Conservation (phyloP, 1,140 invertebrate species). For the Cherax quadricarinatus region DNA sequence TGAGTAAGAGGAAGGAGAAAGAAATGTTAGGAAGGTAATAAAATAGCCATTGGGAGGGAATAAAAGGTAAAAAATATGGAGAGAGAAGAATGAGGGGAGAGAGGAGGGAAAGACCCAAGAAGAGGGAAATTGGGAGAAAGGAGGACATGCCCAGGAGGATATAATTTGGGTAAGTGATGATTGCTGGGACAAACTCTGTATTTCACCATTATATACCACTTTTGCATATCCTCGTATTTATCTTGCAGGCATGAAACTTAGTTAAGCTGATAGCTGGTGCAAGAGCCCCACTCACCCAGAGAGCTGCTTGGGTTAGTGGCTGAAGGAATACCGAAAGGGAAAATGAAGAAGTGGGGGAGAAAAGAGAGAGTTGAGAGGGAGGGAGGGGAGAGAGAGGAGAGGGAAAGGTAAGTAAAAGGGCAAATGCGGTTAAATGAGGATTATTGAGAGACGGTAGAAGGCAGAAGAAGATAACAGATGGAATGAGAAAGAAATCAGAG, state of each 20-base stretch:
- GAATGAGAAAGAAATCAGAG: no score
- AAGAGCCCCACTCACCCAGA: not conserved
- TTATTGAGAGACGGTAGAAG: no score
- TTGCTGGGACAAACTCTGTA: not conserved
- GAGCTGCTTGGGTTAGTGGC: not conserved
- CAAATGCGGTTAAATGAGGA: no score
- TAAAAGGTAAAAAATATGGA: no score
- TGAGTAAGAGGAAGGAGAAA: not conserved
- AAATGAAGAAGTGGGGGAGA: no score
- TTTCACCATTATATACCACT: slow-evolving; percentile 6
- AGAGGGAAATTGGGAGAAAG: not conserved
- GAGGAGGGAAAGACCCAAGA: not conserved
- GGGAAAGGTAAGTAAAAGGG: no score
- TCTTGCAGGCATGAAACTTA: slow-evolving; percentile 9
- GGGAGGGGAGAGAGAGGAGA: no score
- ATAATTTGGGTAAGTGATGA: slow-evolving; percentile 12
- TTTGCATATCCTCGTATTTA: slow-evolving; percentile 15
- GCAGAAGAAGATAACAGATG: no score
- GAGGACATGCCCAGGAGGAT: not conserved
- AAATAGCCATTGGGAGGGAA: no score
- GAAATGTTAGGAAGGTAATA: not conserved
- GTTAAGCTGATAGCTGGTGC: not conserved
- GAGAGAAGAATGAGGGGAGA: not conserved
- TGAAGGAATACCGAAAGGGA: not conserved
- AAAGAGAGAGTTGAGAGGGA: no score